Evolutionary conservation across 1,140 invertebrate genomes (phyloP), one percentile per base, ranked within the genome.

Genomic region (Atopsyche davidsoni): DNA sequence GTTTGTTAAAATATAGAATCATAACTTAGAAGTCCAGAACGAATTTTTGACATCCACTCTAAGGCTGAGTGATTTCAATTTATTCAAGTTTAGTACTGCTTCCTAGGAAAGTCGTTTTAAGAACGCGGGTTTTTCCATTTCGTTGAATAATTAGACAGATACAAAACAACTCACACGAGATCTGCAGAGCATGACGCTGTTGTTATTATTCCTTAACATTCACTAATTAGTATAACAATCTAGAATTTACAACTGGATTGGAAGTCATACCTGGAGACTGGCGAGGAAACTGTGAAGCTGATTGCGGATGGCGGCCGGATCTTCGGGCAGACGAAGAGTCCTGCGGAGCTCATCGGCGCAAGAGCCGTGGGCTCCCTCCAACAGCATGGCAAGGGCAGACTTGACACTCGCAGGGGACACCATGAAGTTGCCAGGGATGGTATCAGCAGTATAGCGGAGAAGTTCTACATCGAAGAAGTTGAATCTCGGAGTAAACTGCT

Each of bases 391-490:
- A 28, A 87, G 60, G 1, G 75, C 76, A 0, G 75, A 68, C 63
- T 82, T 82, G 17, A 86, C 74, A 62, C 82, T 86, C 17, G 77
- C 73, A 4, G 86, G 82, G 7, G 84, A 85, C 4, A 85, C 59
- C 56, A 86, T 72, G 13, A 84, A 63, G 64, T 87, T 87, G 13
- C 75, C 76, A 13, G 11, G 38, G n/a, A 57, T 61, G 11, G 64
- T 61, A 46, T 69, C 65, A 11, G 64, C 63, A 0, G 62, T 54
- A 42, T 62, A 64, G n/a, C 60, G 52, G 0, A 78, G 59, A 2
- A 80, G 66, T 39, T 78, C 74, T 2, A 69, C 68, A 52, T 78
- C 76, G 60, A 81, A 79, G 51, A 72, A 78, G 61, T 78, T 75
- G 16, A 77, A 67, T 4, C 76, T 64, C 16, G 75, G 57, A 22